Base-by-base conservation (phyloP, 2,888 invertebrate genomes). In the Eretmocerus hayati region DNA sequence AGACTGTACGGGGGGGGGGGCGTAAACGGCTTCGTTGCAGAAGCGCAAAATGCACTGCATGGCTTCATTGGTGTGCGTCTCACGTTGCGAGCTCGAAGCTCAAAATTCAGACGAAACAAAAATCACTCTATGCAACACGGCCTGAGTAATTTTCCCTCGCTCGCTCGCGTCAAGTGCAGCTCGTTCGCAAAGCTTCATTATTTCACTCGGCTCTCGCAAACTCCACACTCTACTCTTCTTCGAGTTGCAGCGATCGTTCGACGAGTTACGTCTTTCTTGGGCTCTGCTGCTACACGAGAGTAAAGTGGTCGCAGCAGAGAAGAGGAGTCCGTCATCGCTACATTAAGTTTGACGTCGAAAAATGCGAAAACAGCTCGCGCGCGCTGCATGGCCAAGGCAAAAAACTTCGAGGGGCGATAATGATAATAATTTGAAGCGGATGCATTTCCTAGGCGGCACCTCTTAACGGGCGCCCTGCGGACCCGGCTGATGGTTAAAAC, bases 401-500 rank as follows among this genome's bases (percentile, higher is more conserved):
- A 36, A 36, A 36, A 31, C 40, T 26, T 20, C 13, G 16, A n/a
- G 26, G 35, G 18, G 46, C 42, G 56, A 54, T 56, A 59, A 48
- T 48, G 45, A 50, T 48, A 50, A 50, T 50, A 50, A 59, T 59
- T 56, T 53, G 50, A 50, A 51, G 32, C 41, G 42, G 42, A 53
- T 53, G 51, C 46, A 56, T 59, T 59, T 54, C 50, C 55, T 56
- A 51, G 53, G 46, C 52, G 52, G 55, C 56, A 48, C 55, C 47
- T 53, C 55, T 59, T 54, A 56, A 55, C 56, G 54, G 54, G 48
- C 42, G 37, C 18, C 26, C 33, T 30, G 19, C 38, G 30, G 30
- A 15, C 31, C n/a, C 21, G 30, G n/a, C 48, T n/a, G n/a, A n/a
- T n/a, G n/a, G n/a, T n/a, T n/a, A n/a, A n/a, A n/a, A n/a, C n/a